A percentile compares a stretch with the other conserved stretches of the same genome.
These are phyloP conservation scores for Nycticryphes semicollaris DNA, from an alignment of 2,113 vertebrate species.

Conservation along the genomic window DNA sequence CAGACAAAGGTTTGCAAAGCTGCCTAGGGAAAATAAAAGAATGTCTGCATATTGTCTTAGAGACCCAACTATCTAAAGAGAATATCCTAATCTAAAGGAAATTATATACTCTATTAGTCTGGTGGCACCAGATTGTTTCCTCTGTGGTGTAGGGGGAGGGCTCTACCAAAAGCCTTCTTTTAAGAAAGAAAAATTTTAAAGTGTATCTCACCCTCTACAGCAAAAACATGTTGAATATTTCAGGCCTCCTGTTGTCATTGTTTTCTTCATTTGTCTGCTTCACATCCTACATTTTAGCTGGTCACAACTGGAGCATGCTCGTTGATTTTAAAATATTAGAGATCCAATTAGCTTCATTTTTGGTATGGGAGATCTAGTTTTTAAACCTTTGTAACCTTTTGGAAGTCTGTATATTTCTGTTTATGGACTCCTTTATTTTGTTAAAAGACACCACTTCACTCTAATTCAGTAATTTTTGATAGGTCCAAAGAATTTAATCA, in stretches of 20 bases:
- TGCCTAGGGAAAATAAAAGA: not conserved
- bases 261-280: not conserved
- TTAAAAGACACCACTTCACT: not conserved
- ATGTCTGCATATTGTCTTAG: not conserved
- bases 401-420: not conserved
- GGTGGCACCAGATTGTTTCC: not conserved
- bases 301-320: accelerated
- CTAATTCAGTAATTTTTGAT: not conserved
- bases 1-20: not conserved
- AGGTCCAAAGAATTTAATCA: not conserved
- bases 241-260: not conserved
- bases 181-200: not conserved
- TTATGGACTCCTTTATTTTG: not conserved
- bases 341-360: not conserved
- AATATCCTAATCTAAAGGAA: not conserved
- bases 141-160: not conserved
- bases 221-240: not conserved
- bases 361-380: not conserved
- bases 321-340: not conserved
- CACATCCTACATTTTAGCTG: not conserved
- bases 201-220: not conserved
- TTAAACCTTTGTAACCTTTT: not conserved
- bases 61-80: not conserved
- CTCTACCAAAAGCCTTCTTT: not conserved
- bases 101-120: not conserved